Base-by-base conservation (phyloP, 2,113 vertebrate genomes). In the Lophotis ruficrista region DNA sequence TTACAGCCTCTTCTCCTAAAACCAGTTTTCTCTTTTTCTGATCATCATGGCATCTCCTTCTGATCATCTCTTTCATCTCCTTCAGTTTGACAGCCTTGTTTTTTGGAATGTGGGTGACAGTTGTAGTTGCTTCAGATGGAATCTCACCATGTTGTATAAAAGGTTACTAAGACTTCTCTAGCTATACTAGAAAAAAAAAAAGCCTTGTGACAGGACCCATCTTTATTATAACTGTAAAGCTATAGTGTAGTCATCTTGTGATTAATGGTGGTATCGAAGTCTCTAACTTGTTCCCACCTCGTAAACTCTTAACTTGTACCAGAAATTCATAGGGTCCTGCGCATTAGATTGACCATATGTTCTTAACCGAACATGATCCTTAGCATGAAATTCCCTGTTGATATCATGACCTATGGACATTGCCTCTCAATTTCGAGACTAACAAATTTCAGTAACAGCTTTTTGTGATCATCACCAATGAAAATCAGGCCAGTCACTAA, bases 361-460 rank as follows among this genome's bases (percentile, higher is more conserved):
- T 78, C 47, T 53, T n/a, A 58, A 51, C 23, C 31, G 47, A 69
- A 54, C 28, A 10, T 20, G 14, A 31, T 83, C 20, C 31, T 62
- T 14, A 28, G 30, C 10, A 3, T 51, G 30, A 69, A 30, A 23
- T 81, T 11, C 6, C 2, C 28, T 38, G 31, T 30, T 56, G 14
- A 33, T 72, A 35, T 5, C 2, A 1, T 30, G 41, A 58, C 35
- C 73, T 84, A 14, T 0, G 2, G 60, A 51, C 0, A 1, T 37
- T 53, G 17, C 31, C 3, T 77, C 22, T 83, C 3, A 0, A 7
- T 43, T 57, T 56, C 27, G 68, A 83, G 38, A 21, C 25, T 41
- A 41, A 4, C 0, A 38, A 8, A 33, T 62, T 57, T 75, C 28
- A 58, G 4, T 62, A 47, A 38, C 24, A 56, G n/a, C 10, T 88